These are phyloP conservation scores for Pteruthius melanotis DNA, from an alignment of 2,113 vertebrate species.

Conservation along the genomic window DNA sequence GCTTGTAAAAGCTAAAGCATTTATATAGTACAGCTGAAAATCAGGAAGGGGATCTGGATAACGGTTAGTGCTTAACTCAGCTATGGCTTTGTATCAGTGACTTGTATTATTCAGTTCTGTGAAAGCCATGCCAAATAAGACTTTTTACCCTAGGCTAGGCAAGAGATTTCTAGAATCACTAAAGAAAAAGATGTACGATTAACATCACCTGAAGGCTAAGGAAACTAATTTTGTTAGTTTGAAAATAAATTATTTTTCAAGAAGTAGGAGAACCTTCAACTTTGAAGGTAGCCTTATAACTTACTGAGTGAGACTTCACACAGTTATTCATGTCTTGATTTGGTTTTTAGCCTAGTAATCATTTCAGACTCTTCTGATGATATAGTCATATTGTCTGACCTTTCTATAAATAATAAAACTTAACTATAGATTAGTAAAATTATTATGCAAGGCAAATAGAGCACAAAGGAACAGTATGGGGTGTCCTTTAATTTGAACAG, in stretches of 20 bases:
- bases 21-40: not conserved
- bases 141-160: not conserved
- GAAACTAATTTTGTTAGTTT: not conserved
- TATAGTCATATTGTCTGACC: not conserved
- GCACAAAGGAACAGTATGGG: not conserved
- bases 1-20: not conserved
- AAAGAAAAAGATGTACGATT: not conserved
- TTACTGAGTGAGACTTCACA: not conserved
- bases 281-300: not conserved
- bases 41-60: not conserved
- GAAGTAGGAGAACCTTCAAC: not conserved
- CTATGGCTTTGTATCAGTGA: not conserved
- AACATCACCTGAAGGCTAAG: not conserved
- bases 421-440: not conserved
- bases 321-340: not conserved
- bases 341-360: not conserved
- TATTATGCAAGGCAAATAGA: not conserved
- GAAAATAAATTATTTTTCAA: not conserved
- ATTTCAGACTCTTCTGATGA: not conserved
- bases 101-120: not conserved
- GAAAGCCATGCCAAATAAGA: not conserved
- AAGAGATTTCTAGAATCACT: not conserved
- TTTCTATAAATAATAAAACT: not conserved
- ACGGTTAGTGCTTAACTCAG: not conserved
- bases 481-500: not conserved